Evolutionary conservation across 2,797 vertebrate genomes (phyloP).

Genomic region (Thamnophis elegans): DNA sequence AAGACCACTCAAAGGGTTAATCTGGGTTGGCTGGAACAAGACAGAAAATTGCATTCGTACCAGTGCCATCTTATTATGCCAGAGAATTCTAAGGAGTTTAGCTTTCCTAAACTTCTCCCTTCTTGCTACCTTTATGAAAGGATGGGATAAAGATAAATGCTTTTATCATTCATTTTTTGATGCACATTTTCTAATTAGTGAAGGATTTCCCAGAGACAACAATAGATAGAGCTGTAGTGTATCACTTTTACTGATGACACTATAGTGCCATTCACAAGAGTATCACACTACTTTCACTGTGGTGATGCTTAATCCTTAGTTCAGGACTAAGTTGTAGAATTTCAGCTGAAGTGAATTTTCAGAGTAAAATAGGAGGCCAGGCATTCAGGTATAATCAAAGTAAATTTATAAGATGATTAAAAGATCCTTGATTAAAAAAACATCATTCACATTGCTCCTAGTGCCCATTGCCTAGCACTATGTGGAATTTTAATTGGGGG

Average conservation of each 20-base stretch:
- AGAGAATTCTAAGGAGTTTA: constrained; percentile 54
- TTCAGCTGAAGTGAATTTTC: background rate
- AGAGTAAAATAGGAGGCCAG: background rate
- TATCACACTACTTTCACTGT: background rate
- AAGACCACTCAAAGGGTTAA: constrained; percentile 66
- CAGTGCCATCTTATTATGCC: constrained; percentile 63
- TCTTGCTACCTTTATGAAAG: constrained; percentile 24
- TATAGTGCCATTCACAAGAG: background rate
- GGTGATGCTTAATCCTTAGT: background rate
- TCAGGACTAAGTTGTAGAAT: background rate
- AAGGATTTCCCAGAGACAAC: background rate
- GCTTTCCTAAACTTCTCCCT: background rate
- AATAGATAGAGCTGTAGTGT: background rate
- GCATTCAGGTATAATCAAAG: background rate
- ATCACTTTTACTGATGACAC: background rate
- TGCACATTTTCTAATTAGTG: constrained; percentile 23
- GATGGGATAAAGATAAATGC: constrained; percentile 1
- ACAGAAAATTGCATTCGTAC: constrained; percentile 66
- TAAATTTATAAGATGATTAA: background rate
- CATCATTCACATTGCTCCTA: background rate
- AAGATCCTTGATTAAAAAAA: background rate
- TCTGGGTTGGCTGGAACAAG: constrained; percentile 62
- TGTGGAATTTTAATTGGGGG: background rate
- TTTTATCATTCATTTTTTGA: constrained; percentile 6
- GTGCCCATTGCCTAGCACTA: background rate